Conservation (phyloP, 1,140 invertebrate species). For the Dendrolimus punctatus region DNA sequence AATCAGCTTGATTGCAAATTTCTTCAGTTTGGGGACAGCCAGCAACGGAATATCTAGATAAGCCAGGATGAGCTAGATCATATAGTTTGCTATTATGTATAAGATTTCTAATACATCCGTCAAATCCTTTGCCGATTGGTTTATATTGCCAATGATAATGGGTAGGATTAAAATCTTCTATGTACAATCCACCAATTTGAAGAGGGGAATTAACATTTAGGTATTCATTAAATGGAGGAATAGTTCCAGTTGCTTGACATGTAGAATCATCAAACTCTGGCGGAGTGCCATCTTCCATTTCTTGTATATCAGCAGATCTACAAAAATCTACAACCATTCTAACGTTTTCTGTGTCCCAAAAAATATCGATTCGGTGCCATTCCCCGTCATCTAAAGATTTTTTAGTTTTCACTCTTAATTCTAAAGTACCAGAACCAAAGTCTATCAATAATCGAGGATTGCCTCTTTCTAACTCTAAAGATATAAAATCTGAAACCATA, state of each 20-base stretch:
- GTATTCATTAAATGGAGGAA: slow-evolving; percentile 96
- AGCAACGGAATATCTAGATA: slow-evolving; percentile 86
- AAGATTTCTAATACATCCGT: slow-evolving; percentile 95
- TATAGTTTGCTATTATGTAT: slow-evolving; percentile 97
- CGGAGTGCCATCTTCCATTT: slow-evolving; percentile 89
- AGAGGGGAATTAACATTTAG: slow-evolving; percentile 96
- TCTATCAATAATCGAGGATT: slow-evolving; percentile 93
- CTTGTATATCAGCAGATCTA: slow-evolving; percentile 87
- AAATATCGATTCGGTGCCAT: slow-evolving; percentile 97
- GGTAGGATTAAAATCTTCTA: slow-evolving; percentile 88
- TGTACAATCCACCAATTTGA: slow-evolving; percentile 92
- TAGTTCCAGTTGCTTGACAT: slow-evolving; percentile 90
- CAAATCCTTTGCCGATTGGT: slow-evolving; percentile 90
- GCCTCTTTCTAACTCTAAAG: slow-evolving; percentile 92
- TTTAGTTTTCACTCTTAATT: slow-evolving; percentile 90
- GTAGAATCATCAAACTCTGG: slow-evolving; percentile 89
- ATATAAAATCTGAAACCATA: slow-evolving; percentile 94
- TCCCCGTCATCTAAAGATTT: slow-evolving; percentile 92
- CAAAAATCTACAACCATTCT: slow-evolving; percentile 95
- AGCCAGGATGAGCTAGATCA: slow-evolving; percentile 90
- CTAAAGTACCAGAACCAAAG: slow-evolving; percentile 95
- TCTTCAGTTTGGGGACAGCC: slow-evolving; percentile 94
- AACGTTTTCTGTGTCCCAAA: slow-evolving; percentile 94
- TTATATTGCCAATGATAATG: slow-evolving; percentile 91
- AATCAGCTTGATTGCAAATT: slow-evolving; percentile 85